Evolutionary conservation across 2,113 vertebrate species (phyloP), one percentile per base, ranked within the genome.

Genomic region (Vulpes lagopus): DNA sequence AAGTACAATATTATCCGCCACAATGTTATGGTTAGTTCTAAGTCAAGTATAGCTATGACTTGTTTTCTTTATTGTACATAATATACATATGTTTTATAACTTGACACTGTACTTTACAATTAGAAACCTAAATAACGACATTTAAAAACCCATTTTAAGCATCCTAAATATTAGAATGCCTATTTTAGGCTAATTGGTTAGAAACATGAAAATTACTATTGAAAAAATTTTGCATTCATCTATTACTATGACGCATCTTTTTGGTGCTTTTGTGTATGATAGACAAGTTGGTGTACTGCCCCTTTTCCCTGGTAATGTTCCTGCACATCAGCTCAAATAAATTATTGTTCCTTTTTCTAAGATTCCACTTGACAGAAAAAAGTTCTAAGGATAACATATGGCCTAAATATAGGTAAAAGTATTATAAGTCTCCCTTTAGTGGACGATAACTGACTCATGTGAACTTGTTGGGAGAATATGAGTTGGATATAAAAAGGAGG

Each of bases 101-200:
- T 30, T 15, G 30, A 20, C 49, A 20, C 30, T 38, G 55, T 84
- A 71, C 5, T 71, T 71, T 53, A 51, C 32, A 76, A 51, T 89
- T 11, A 27, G 87, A 89, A 76, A 94, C 76, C 55, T 38, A 71
- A 87, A 25, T 79, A 51, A 51, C 27, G 69, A 65, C 11, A 20
- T 87, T 83, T 84, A 74, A 91, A 69, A 76, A 35, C 23, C 30
- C 20, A n/a, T n/a, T 90, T 88, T 81, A 90, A 80, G 25, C 85
- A 30, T 59, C 64, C 16, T 57, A 85, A 82, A 11, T 78, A 25
- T 62, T 78, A 71, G 25, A 86, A 80, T 38, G 8, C 15, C 94
- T 60, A n/a, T 88, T 90, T 65, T 74, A 73, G 88, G 49, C 30
- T 69, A 30, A 60, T 49, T 76, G 35, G 30, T 59, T 90, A 80